Evolutionary conservation across 2,888 invertebrate species (phyloP), one percentile per base, ranked within the genome.

Genomic region (Monopis laevigella): DNA sequence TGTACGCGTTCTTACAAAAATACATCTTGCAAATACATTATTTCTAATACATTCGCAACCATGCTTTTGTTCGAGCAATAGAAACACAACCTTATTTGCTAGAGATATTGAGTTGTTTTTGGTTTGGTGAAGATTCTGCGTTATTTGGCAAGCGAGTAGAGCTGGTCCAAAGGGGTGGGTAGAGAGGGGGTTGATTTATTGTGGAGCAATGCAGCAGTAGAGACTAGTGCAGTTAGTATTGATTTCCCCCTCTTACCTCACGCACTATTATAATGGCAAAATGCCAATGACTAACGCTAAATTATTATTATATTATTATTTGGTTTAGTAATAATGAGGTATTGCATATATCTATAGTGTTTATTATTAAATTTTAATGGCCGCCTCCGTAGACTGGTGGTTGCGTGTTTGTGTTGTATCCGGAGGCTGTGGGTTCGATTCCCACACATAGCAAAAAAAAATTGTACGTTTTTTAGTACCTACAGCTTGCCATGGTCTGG

Each of bases 201-300:
- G 61, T 75, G 65, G 75, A 81, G 80, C 81, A 80, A 71, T 81
- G 81, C 80, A 52, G 52, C 49, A 78, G 74, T 59, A 53, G 63
- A 73, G 67, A 44, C 45, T 49, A 71, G 68, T 81, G 80, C 78
- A 81, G 75, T 81, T 77, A 73, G 78, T 81, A 82, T 81, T 78
- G 81, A 81, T 81, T 81, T 78, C 80, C 73, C 77, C 73, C n/a
- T n/a, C n/a, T 73, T 62, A 65, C 65, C 46, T 48, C 43, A 42
- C 42, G 74, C 73, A 74, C 62, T 55, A 11, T 29, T 29, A 29
- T 29, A n/a, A 8, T 11, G 14, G n/a, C n/a, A n/a, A n/a, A n/a
- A n/a, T n/a, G n/a, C n/a, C n/a, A n/a, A n/a, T n/a, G n/a, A n/a
- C n/a, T n/a, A n/a, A n/a, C n/a, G n/a, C n/a, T n/a, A n/a, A n/a